phyloP scores from a whole-genome alignment of 2,113 vertebrate genomes.

The Maccullochella peelii region DNA sequence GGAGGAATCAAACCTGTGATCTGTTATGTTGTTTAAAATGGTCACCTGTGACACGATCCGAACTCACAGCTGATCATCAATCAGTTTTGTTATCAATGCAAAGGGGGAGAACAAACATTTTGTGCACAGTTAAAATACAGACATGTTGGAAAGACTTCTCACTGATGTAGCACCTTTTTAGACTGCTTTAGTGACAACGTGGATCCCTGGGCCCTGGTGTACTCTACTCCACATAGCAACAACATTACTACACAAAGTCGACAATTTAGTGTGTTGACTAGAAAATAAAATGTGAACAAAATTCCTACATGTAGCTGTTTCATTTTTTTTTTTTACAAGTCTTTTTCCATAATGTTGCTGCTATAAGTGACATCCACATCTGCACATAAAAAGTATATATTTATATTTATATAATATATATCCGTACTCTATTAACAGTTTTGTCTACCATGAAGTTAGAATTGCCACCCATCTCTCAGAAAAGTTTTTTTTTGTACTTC shows the following conservation, averaged over 20 bases:
- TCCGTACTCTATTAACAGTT: conserved; percentile 88
- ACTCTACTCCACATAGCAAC: conserved; percentile 84
- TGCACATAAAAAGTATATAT: conserved; percentile 90
- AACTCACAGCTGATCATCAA: conserved; percentile 28
- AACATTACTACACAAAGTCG: conserved; percentile 85
- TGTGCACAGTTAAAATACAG: conserved; percentile 63
- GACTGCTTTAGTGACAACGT: conserved; percentile 61
- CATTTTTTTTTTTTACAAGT: conserved; percentile 66
- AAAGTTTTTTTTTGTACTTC: conserved; percentile 74
- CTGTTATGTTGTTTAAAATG: neutral
- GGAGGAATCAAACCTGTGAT: conserved; percentile 18
- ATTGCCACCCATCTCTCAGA: conserved; percentile 80
- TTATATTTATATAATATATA: conserved; percentile 90
- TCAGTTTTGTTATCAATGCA: neutral
- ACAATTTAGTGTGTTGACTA: conserved; percentile 83
- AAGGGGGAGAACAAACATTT: conserved; percentile 39
- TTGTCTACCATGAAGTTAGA: conserved; percentile 86
- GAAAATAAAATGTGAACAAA: conserved; percentile 83
- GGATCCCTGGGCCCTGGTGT: conserved; percentile 79
- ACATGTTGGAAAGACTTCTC: conserved; percentile 62
- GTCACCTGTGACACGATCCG: conserved; percentile 12
- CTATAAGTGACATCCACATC: conserved; percentile 87
- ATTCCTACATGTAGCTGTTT: conserved; percentile 79
- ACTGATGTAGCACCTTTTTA: conserved; percentile 76
- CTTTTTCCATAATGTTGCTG: conserved; percentile 84